phyloP scores from a whole-genome alignment of 2,113 vertebrate species.

The Columba janthina region DNA sequence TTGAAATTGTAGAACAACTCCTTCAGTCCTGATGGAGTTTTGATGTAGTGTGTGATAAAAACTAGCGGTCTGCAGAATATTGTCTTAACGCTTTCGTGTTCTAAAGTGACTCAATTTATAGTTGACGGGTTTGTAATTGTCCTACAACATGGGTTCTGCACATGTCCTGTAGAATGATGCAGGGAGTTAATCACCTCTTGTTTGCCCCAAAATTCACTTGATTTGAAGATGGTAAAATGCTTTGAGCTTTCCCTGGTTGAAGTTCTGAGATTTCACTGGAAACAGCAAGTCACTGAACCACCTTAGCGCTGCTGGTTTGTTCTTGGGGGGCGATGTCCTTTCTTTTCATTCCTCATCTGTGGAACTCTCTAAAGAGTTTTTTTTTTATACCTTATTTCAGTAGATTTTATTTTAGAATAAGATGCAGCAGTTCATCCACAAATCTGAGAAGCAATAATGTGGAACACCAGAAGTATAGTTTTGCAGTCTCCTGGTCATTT shows the following conservation, averaged over 20 bases:
- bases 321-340: not conserved
- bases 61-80: not conserved
- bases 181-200: not conserved
- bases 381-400: not conserved
- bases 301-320: not conserved
- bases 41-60: fast-evolving
- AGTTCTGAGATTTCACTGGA: not conserved
- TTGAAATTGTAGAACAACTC: too few species aligned
- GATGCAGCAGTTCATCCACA: not conserved
- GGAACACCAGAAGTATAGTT: not conserved
- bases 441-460: not conserved
- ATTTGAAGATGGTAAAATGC: not conserved
- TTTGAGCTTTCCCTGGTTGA: not conserved
- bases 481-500: not conserved
- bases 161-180: not conserved
- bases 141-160: not conserved
- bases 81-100: fast-evolving
- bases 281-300: not conserved
- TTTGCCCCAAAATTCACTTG: not conserved
- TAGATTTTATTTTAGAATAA: not conserved
- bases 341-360: not conserved
- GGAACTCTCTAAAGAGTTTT: not conserved
- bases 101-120: not conserved
- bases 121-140: not conserved
- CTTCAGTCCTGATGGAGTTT: not conserved